Evolutionary conservation across 2,797 vertebrate species (phyloP).

Genomic region (Hyperoplus lanceolatus): DNA sequence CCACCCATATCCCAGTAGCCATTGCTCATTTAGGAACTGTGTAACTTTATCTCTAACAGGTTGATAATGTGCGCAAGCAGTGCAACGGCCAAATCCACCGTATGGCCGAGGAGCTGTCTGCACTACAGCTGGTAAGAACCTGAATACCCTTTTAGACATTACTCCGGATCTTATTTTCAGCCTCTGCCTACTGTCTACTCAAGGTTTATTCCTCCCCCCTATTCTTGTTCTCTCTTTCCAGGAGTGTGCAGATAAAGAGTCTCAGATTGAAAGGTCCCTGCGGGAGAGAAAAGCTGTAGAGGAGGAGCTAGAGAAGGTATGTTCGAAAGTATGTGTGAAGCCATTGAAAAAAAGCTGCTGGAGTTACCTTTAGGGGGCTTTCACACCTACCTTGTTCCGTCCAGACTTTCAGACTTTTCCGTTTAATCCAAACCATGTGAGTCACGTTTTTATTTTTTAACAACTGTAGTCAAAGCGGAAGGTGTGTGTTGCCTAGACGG

Average conservation of each 20-base stretch:
- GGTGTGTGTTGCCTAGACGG: too few relatives aligned
- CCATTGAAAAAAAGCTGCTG: not conserved
- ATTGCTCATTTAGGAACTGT: slow-evolving; percentile 20
- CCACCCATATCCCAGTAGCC: slow-evolving; percentile 4
- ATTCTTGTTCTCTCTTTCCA: slow-evolving; percentile 11
- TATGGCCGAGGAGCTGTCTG: slow-evolving; percentile 91
- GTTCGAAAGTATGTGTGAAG: slow-evolving; percentile 5
- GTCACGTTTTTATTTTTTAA: too few relatives aligned
- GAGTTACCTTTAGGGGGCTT: not conserved
- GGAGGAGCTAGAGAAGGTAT: slow-evolving; percentile 95
- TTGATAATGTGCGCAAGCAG: slow-evolving; percentile 90
- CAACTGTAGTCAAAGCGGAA: too few relatives aligned
- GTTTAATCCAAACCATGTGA: too few relatives aligned
- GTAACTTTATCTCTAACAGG: slow-evolving; percentile 81
- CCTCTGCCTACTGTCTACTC: slow-evolving; percentile 20
- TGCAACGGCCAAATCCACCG: slow-evolving; percentile 89
- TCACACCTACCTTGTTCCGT: too few relatives aligned
- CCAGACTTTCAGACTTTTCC: too few relatives aligned
- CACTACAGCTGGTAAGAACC: slow-evolving; percentile 90
- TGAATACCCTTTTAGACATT: slow-evolving; percentile 31
- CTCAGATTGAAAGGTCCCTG: slow-evolving; percentile 89
- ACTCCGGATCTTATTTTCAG: slow-evolving; percentile 23
- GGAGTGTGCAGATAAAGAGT: slow-evolving; percentile 94
- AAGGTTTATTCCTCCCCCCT: slow-evolving; percentile 3
- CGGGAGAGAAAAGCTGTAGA: slow-evolving; percentile 93